These are phyloP conservation scores for Cydia pomonella DNA, from an alignment of 1,140 invertebrate genomes.

Conservation along the genomic window DNA sequence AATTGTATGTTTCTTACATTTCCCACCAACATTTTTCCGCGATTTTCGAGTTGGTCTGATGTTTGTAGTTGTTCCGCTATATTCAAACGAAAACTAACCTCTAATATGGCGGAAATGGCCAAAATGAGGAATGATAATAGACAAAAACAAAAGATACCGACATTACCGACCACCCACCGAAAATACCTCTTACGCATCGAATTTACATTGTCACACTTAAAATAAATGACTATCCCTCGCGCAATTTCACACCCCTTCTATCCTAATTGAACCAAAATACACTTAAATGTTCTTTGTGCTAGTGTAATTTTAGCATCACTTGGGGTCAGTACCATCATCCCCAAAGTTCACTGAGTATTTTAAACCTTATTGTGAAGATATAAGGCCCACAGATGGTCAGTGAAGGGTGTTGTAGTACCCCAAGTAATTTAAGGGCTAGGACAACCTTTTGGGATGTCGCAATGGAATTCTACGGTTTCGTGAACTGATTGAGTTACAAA, in stretches of 20 bases:
- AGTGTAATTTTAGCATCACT: constrained; percentile 72
- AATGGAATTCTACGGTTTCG: constrained; percentile 55
- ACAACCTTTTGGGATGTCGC: constrained; percentile 55
- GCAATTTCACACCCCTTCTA: constrained; percentile 74
- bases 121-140: background rate
- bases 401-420: constrained; percentile 41
- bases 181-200: constrained; percentile 13
- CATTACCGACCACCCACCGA: background rate
- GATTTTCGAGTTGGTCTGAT: too few relatives aligned
- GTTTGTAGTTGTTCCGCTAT: too few relatives aligned
- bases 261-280: constrained; percentile 77
- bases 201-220: constrained; percentile 60
- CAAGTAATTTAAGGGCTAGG: constrained; percentile 67
- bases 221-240: constrained; percentile 71
- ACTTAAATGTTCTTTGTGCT: constrained; percentile 79
- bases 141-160: background rate
- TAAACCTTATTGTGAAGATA: too few relatives aligned
- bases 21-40: too few relatives aligned
- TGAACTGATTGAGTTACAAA: constrained; percentile 41
- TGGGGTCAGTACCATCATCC: constrained; percentile 52
- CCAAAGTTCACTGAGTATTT: too few relatives aligned
- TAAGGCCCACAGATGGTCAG: too few relatives aligned
- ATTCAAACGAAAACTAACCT: too few relatives aligned
- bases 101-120: background rate
- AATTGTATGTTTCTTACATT: too few relatives aligned